Evolutionary conservation across 2,113 vertebrate genomes (phyloP).

Genomic region (Dolichotis patagonum): DNA sequence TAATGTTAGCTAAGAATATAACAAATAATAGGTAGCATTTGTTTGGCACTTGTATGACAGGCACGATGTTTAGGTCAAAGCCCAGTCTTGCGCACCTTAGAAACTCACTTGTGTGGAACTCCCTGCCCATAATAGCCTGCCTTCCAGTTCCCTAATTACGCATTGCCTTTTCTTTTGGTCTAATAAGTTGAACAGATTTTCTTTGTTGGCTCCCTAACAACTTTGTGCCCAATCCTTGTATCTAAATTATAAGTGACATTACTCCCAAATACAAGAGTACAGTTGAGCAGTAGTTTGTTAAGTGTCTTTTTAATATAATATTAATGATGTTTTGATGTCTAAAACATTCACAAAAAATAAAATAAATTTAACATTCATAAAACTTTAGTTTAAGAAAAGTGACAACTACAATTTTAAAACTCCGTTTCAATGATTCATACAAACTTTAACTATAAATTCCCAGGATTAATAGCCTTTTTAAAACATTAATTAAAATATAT

Average conservation of each 20-base stretch:
- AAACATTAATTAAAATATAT: neutral
- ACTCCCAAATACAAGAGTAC: neutral
- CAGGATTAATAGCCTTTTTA: neutral
- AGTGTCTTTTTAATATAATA: neutral
- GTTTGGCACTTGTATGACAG: neutral
- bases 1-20: neutral
- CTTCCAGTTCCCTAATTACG: neutral
- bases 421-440: neutral
- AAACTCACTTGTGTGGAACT: neutral
- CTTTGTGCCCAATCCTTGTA: neutral
- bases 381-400: conserved; percentile 14
- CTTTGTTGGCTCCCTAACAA: neutral
- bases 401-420: neutral
- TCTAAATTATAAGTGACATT: neutral
- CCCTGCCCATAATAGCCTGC: neutral
- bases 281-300: neutral
- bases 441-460: neutral
- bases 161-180: neutral
- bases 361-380: neutral
- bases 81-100: neutral
- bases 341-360: neutral
- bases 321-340: neutral
- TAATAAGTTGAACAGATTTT: neutral
- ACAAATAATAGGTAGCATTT: neutral
- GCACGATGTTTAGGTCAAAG: neutral